phyloP scores from a whole-genome alignment of 2,888 invertebrate genomes.

The Rhagium mordax region DNA sequence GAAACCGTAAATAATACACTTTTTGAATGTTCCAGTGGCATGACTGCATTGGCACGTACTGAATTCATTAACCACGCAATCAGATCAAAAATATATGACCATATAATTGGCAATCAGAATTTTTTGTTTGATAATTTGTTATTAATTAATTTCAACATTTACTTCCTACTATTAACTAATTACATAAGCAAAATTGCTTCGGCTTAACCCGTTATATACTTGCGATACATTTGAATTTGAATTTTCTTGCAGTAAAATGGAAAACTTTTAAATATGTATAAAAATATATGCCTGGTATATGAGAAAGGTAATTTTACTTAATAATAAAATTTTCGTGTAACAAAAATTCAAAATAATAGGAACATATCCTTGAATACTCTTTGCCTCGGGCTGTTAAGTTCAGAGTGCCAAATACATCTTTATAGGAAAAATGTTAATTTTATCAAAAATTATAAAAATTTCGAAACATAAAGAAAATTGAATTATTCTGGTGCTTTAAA shows the following conservation, averaged over 20 bases:
- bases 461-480: too few relatives aligned
- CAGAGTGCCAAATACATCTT: too few relatives aligned
- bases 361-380: too few relatives aligned
- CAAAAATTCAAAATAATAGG: too few relatives aligned
- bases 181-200: neutral
- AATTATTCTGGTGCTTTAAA: too few relatives aligned
- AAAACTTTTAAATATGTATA: neutral
- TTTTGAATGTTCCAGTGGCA: conserved; percentile 15
- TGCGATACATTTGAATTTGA: too few relatives aligned
- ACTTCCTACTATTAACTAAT: conserved; percentile 16
- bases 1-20: conserved; percentile 27
- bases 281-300: too few relatives aligned
- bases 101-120: conserved; percentile 17
- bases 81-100: conserved; percentile 16
- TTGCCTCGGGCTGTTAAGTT: too few relatives aligned
- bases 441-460: too few relatives aligned
- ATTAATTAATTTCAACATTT: conserved; percentile 8
- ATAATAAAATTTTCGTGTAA: too few relatives aligned
- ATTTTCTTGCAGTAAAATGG: neutral
- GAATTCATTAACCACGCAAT: conserved; percentile 14
- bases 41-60: conserved; percentile 10
- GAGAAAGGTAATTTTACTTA: too few relatives aligned
- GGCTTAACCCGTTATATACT: neutral
- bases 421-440: too few relatives aligned
- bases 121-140: conserved; percentile 2